phyloP scores from a whole-genome alignment of 2,797 vertebrate genomes.

The Halcyon leucocephala region DNA sequence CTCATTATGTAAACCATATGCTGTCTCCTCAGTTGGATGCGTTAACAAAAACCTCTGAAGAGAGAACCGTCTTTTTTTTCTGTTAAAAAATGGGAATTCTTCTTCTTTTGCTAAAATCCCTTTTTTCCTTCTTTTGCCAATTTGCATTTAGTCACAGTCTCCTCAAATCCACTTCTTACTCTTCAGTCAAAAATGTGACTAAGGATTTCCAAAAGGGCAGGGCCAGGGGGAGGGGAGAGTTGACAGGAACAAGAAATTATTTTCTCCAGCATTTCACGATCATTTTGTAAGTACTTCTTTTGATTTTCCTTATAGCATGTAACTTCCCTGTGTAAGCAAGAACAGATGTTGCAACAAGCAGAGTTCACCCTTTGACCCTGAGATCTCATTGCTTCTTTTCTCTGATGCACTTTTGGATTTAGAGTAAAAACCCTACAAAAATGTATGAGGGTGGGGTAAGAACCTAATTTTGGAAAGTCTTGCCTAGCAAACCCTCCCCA shows the following conservation, averaged over 20 bases:
- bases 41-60: constrained; percentile 1
- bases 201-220: constrained; percentile 16
- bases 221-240: neutral
- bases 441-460: constrained; percentile 25
- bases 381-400: constrained; percentile 37
- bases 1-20: constrained; percentile 6
- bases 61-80: neutral
- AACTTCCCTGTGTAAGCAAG: constrained; percentile 68
- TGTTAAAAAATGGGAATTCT: neutral
- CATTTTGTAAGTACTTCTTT: constrained; percentile 62
- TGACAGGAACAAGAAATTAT: constrained; percentile 65
- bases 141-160: constrained; percentile 6
- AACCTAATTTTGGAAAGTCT: constrained; percentile 52
- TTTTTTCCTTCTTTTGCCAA: neutral
- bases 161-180: constrained; percentile 6
- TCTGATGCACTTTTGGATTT: constrained; percentile 53
- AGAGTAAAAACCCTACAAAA: constrained; percentile 61
- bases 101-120: neutral
- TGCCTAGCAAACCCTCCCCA: neutral
- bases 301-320: constrained; percentile 64
- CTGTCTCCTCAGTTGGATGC: neutral
- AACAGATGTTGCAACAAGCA: constrained; percentile 76
- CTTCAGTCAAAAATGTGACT: constrained; percentile 18
- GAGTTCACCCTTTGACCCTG: constrained; percentile 34
- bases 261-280: constrained; percentile 55